Conservation (phyloP, 2,888 invertebrate species). For the Euplagia quadripunctaria region DNA sequence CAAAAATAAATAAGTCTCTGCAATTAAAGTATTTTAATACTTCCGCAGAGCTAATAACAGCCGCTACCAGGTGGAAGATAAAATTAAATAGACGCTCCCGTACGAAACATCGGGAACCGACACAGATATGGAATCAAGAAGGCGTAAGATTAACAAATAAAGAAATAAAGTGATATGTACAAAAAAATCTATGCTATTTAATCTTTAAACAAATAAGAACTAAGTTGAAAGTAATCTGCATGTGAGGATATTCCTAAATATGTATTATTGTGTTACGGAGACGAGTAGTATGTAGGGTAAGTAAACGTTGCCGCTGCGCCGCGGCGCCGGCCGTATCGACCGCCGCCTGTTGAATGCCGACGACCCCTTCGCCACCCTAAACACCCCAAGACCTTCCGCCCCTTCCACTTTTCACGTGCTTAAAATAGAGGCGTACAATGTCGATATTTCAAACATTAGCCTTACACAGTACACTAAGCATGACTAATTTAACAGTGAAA, state of each 20-base stretch:
- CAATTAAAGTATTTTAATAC: slow-evolving; percentile 32
- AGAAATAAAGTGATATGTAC: background rate
- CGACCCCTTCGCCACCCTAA: slow-evolving; percentile 65
- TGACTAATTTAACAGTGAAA: slow-evolving; percentile 51
- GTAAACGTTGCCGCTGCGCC: slow-evolving; percentile 73
- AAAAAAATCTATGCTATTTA: background rate
- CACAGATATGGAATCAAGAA: slow-evolving; percentile 20
- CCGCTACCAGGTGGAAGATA: slow-evolving; percentile 28
- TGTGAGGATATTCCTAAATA: slow-evolving; percentile 35
- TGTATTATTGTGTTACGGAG: slow-evolving; percentile 52
- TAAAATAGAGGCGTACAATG: slow-evolving; percentile 85
- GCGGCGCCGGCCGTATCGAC: slow-evolving; percentile 83
- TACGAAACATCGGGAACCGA: slow-evolving; percentile 15
- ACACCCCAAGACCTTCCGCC: slow-evolving; percentile 73
- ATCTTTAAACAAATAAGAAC: background rate
- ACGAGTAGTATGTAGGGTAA: slow-evolving; percentile 65
- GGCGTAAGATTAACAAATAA: slow-evolving; percentile 13
- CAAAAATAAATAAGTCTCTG: slow-evolving; percentile 16
- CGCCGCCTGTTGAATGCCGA: slow-evolving; percentile 86
- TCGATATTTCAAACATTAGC: slow-evolving; percentile 85
- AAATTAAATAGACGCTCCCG: slow-evolving; percentile 35
- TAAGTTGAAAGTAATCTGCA: slow-evolving; percentile 1
- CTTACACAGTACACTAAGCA: slow-evolving; percentile 72
- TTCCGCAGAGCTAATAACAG: slow-evolving; percentile 28
- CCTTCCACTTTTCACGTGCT: slow-evolving; percentile 83